Base-by-base conservation (phyloP, 2,797 vertebrate species). In the Oceanodroma leucorhoa region DNA sequence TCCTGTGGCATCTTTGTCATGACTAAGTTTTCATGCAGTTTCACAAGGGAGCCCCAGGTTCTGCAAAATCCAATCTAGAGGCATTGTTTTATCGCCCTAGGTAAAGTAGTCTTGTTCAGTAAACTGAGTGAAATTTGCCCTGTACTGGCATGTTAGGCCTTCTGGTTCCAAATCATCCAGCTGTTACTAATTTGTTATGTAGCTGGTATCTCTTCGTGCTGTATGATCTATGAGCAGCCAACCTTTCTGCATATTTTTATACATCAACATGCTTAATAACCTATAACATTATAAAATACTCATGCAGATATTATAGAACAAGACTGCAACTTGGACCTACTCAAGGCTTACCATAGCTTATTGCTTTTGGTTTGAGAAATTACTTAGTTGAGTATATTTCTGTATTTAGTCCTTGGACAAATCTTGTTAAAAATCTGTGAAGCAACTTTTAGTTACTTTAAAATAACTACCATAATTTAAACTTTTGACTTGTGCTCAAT, bases 181-280 rank as follows among this genome's bases (percentile, higher is more conserved):
- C 82, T 93, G 89, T 95, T 82, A 94, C 76, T 95, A 95, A 97
- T 94, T 54, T 83, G 87, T 93, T 94, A 91, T 93, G 87, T 94
- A 95, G 91, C 91, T 29, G 93, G 79, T 66, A 86, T 87, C 67
- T 76, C 87, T 87, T 78, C 10, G 20, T 92, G 91, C 51, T 77
- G 9, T 30, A 24, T 57, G 87, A 90, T 91, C 91, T 55, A 34
- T 30, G 27, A 96, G 73, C 73, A 91, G 87, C 57, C 54, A 89
- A 70, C 58, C 46, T 58, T 65, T 72, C 57, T 58, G n/a, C 14
- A 8, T 72, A 32, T 65, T 93, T 83, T 90, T 95, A 38, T 81
- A 72, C 6, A 83, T 53, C 83, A 69, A 57, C n/a, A 43, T 69
- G 24, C 72, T 91, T 83, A 86, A 91, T 62, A 90, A 94, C 29